Conservation (phyloP, 2,888 invertebrate species). For the Eristalinus sepulchralis region DNA sequence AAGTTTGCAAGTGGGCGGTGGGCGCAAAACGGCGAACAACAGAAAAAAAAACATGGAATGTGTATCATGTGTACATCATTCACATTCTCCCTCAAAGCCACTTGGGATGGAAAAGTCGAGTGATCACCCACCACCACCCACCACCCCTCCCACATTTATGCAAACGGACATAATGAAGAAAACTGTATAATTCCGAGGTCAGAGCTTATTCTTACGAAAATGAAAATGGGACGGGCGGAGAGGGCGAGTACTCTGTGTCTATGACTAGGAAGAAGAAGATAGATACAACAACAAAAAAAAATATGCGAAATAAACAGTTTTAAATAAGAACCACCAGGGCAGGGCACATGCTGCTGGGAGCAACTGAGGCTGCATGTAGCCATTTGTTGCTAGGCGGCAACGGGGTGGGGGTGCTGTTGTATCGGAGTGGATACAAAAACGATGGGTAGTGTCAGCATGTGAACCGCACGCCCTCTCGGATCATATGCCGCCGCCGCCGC, state of each 20-base stretch:
- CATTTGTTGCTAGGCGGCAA: constrained; percentile 31
- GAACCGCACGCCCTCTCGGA: neutral
- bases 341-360: constrained; percentile 24
- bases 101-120: constrained; percentile 41
- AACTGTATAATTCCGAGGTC: constrained; percentile 56
- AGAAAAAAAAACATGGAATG: neutral
- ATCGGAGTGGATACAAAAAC: constrained; percentile 2
- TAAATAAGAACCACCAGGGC: constrained; percentile 55
- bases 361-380: constrained; percentile 22
- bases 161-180: constrained; percentile 63
- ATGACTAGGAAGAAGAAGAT: neutral
- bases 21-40: neutral
- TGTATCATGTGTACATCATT: constrained; percentile 32
- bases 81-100: constrained; percentile 33
- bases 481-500: constrained; percentile 17
- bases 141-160: constrained; percentile 33
- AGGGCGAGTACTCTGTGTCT: neutral
- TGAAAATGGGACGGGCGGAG: constrained; percentile 27
- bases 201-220: constrained; percentile 57
- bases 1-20: constrained; percentile 9
- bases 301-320: constrained; percentile 61
- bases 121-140: neutral
- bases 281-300: constrained; percentile 6
- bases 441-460: constrained; percentile 18
- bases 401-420: neutral